Evolutionary conservation across 2,113 vertebrate species (phyloP), one percentile per base, ranked within the genome.

Genomic region (Rynchops niger): DNA sequence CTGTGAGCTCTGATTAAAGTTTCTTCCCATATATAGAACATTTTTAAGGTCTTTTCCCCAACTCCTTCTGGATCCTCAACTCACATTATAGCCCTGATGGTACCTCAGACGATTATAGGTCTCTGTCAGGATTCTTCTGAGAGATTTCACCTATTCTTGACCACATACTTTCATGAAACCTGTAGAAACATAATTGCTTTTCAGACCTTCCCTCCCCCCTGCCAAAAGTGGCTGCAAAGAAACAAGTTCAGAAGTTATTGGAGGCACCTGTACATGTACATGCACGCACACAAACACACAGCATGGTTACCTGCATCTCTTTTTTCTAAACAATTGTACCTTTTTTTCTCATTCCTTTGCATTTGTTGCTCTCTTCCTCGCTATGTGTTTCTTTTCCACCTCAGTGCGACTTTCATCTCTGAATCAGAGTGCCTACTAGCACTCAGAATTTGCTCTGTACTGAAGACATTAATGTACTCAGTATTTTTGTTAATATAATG

Each of bases 1-100:
- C 96, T 97, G 95, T 93, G 96, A 96, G 93, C 93, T 92, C 78
- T 97, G 95, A 94, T 90, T 94, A 82, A 96, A 88, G 90, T 93
- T 93, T 86, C 93, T 93, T 96, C 82, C 85, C 88, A 77, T 92
- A 86, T 77, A 77, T 2, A 0, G 53, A 93, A 72, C 22, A 85
- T 79, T 93, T 97, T 72, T 76, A 65, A 96, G 43, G 87, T 72
- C 56, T 91, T 90, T 91, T 43, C 34, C 53, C 19, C 62, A 90
- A 49, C 30, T 85, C 30, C 66, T 96, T 69, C 19, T 79, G 81
- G 62, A 79, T 96, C 52, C 11, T 91, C 42, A 72, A 38, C 7
- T 89, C 47, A 82, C 66, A 50, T 73, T 87, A 38, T 45, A 88
- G 40, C 16, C 66, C 62, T 61, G 19, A 79, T 0, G 0, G 30